Conservation (phyloP, 2,113 vertebrate genomes). For the Tauraco erythrolophus region DNA sequence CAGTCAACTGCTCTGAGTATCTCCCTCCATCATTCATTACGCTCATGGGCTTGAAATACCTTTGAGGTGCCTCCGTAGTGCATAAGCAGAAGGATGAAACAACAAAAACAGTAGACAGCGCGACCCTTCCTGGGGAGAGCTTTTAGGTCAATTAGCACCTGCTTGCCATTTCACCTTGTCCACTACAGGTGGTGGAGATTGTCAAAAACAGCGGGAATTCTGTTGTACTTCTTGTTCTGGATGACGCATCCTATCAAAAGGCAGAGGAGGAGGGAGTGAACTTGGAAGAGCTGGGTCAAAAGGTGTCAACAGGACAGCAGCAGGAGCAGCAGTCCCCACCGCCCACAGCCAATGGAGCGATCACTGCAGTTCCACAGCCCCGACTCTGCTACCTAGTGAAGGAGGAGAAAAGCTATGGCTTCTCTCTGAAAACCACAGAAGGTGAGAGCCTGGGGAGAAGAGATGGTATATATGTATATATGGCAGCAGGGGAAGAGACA, state of each 20-base stretch:
- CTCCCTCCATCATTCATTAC: not conserved
- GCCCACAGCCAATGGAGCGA: conserved; percentile 56
- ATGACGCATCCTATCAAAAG: conserved; percentile 82
- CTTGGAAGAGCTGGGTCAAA: conserved; percentile 63
- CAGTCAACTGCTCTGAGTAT: not conserved
- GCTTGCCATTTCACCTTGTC: not conserved
- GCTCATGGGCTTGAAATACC: not conserved
- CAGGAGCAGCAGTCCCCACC: not conserved
- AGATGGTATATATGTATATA: not conserved
- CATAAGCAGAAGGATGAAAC: not conserved
- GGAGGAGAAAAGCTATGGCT: conserved; percentile 81
- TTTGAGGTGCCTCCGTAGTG: not conserved
- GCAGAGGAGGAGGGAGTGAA: conserved; percentile 78
- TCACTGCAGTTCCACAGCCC: conserved; percentile 65
- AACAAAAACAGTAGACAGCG: not conserved
- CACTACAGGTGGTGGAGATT: conserved; percentile 86
- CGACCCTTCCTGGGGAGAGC: not conserved
- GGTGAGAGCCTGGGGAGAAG: conserved; percentile 73
- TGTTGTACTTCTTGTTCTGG: conserved; percentile 85
- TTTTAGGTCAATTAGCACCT: not conserved
- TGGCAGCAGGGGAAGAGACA: not conserved
- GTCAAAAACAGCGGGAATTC: conserved; percentile 82
- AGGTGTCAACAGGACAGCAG: not conserved
- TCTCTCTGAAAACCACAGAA: conserved; percentile 85
- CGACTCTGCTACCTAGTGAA: conserved; percentile 90